Evolutionary conservation across 37 sponge, comb jelly and placozoan species (phyloP).

Genomic region (Hormiphora californensis): DNA sequence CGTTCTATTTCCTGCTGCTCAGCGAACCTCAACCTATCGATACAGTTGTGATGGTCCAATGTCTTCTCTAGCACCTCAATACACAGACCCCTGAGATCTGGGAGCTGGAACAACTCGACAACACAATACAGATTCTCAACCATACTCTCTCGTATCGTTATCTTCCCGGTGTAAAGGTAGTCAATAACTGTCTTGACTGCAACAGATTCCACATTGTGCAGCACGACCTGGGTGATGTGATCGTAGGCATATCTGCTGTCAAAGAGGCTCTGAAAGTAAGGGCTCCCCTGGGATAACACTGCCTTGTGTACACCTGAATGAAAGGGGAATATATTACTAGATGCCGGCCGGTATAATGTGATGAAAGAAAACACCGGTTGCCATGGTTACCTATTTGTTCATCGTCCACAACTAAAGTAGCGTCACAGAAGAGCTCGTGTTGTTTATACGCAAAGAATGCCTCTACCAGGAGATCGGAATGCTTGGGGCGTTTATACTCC

Average conservation of each 20-base stretch:
- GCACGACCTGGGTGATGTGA: constrained; percentile 38
- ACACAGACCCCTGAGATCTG: constrained; percentile 38
- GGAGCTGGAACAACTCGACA: constrained; percentile 41
- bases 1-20: constrained; percentile 53
- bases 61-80: constrained; percentile 36
- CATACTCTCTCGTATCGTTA: background rate
- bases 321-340: too few species aligned
- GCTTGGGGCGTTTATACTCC: background rate
- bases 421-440: constrained; percentile 37
- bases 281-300: constrained; percentile 17
- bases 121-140: constrained; percentile 49
- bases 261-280: constrained; percentile 40
- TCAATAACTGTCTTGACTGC: constrained; percentile 13
- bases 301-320: constrained; percentile 11
- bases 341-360: too few species aligned
- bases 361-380: too few species aligned
- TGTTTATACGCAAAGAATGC: constrained; percentile 29
- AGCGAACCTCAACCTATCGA: constrained; percentile 36
- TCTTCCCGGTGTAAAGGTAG: constrained; percentile 53
- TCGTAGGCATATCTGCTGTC: constrained; percentile 41
- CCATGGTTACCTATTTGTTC: constrained; percentile 21
- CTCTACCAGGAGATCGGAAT: constrained; percentile 3
- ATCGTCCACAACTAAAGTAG: constrained; percentile 19
- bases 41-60: constrained; percentile 12
- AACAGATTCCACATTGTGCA: constrained; percentile 13